phyloP scores from a whole-genome alignment of 2,113 vertebrate species.

The Siniperca knerii region DNA sequence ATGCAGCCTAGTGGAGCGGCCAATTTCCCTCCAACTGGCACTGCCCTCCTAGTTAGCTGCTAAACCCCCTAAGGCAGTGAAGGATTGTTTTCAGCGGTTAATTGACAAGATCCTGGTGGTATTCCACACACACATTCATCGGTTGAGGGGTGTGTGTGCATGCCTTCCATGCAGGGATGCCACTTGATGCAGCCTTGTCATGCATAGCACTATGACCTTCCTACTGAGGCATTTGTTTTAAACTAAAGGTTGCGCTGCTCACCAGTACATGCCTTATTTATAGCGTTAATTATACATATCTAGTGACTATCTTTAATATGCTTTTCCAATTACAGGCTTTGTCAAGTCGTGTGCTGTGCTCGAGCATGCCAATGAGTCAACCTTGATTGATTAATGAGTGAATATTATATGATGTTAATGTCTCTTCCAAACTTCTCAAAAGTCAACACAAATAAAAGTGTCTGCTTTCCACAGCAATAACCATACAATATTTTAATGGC shows the following conservation, averaged over 20 bases:
- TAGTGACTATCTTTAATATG: constrained; percentile 29
- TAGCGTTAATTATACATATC: constrained; percentile 47
- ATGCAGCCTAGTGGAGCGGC: constrained; percentile 60
- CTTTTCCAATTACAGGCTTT: constrained; percentile 39
- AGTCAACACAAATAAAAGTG: constrained; percentile 29
- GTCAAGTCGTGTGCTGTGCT: not conserved
- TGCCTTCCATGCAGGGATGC: constrained; percentile 2
- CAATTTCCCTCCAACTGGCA: constrained; percentile 72
- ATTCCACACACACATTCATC: constrained; percentile 43
- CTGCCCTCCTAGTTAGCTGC: constrained; percentile 72
- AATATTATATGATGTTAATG: constrained; percentile 21
- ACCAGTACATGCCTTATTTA: constrained; percentile 33
- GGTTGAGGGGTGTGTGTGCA: not conserved
- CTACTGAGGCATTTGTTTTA: constrained; percentile 23
- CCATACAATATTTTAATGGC: constrained; percentile 11
- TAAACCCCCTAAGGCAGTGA: constrained; percentile 65
- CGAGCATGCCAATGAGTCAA: constrained; percentile 13
- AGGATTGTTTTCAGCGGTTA: constrained; percentile 74
- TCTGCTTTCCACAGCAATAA: constrained; percentile 9
- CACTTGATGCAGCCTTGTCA: constrained; percentile 5
- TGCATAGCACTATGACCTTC: constrained; percentile 41
- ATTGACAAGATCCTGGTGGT: constrained; percentile 74
- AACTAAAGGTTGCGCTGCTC: constrained; percentile 38
- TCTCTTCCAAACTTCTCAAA: constrained; percentile 18
- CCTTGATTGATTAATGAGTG: constrained; percentile 24